Percentiles rank a stretch among this genome's conserved stretches.
Conservation (phyloP, 2,797 vertebrate species). For the Syncerus caffer region DNA sequence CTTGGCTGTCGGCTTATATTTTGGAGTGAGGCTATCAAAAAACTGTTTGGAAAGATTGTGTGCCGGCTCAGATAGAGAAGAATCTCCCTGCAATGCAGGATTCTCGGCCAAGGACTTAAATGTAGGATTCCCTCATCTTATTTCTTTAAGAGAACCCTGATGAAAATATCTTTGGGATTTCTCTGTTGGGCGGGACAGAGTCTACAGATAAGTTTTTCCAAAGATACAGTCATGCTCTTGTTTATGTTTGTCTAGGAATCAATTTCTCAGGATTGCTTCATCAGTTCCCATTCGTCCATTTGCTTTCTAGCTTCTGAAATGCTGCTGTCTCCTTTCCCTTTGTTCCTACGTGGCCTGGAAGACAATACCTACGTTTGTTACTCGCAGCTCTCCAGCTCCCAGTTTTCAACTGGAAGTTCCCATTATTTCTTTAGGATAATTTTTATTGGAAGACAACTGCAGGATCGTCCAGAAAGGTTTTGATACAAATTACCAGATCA, state of each 20-base stretch:
- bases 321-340: neutral
- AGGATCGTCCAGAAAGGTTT: neutral
- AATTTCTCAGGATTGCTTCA: neutral
- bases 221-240: neutral
- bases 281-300: neutral
- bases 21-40: neutral
- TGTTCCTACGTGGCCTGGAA: neutral
- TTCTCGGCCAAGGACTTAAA: neutral
- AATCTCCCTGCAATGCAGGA: neutral
- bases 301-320: neutral
- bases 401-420: neutral
- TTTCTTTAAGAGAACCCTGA: neutral
- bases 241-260: neutral
- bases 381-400: neutral
- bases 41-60: neutral
- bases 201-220: neutral
- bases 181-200: neutral
- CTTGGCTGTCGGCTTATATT: neutral
- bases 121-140: neutral
- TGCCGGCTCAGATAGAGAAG: neutral
- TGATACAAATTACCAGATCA: conserved; percentile 12
- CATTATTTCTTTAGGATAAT: neutral
- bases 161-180: neutral
- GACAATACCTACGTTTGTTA: neutral
- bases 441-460: neutral